Conservation (phyloP, 2,797 vertebrate genomes). For the Macropodus opercularis region DNA sequence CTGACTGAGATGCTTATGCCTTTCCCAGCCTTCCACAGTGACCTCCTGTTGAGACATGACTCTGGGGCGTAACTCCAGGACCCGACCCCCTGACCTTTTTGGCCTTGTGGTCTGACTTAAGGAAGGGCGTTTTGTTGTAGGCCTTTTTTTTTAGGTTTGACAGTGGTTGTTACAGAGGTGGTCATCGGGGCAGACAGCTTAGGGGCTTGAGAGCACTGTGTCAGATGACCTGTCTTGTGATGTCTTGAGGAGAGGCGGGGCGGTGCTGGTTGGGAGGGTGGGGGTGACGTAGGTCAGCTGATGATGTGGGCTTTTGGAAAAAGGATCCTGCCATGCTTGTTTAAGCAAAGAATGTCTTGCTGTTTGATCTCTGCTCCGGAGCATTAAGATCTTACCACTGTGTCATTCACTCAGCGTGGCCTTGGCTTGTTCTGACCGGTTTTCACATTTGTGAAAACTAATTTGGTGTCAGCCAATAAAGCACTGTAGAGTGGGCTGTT, state of each 20-base stretch:
- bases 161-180: conserved; percentile 24
- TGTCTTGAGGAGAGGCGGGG: conserved; percentile 45
- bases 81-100: conserved; percentile 46
- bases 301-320: conserved; percentile 32
- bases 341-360: conserved; percentile 59
- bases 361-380: conserved; percentile 51
- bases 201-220: conserved; percentile 17
- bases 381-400: conserved; percentile 16
- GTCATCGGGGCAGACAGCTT: conserved; percentile 21
- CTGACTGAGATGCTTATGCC: conserved; percentile 16
- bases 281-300: conserved; percentile 58
- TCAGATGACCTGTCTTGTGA: conserved; percentile 79
- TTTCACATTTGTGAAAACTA: conserved; percentile 30
- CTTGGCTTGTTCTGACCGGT: conserved; percentile 12
- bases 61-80: conserved; percentile 14
- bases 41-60: conserved; percentile 20
- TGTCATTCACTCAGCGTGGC: not conserved
- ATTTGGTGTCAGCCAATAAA: conserved; percentile 21
- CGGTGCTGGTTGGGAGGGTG: conserved; percentile 24
- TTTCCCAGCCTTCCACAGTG: conserved; percentile 2
- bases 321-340: conserved; percentile 49
- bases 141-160: not conserved
- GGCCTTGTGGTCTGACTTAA: conserved; percentile 5
- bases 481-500: conserved; percentile 1
- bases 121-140: not conserved